These are phyloP conservation scores for Prorops nasuta DNA, from an alignment of 1,140 invertebrate genomes.

Conservation along the genomic window DNA sequence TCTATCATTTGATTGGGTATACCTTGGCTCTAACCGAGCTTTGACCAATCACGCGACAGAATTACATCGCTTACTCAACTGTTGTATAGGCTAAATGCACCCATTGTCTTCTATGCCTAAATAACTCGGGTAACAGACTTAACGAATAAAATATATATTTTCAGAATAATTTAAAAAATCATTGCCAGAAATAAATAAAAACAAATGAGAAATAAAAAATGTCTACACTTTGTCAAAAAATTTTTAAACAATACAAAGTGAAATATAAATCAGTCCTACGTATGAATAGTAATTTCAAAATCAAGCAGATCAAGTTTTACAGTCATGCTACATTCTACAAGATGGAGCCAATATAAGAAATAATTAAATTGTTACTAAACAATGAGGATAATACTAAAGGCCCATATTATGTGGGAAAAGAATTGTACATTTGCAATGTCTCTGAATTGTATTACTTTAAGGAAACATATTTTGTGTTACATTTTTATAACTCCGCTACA, in stretches of 20 bases:
- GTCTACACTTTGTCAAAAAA: conserved; percentile 39
- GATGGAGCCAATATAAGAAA: conserved; percentile 7
- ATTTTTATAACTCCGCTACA: conserved; percentile 54
- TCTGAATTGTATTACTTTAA: conserved; percentile 54
- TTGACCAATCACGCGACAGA: no score
- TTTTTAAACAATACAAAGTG: conserved; percentile 19
- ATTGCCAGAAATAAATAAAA: conserved; percentile 48
- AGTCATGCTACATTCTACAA: background rate
- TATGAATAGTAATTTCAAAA: background rate
- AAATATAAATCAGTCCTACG: conserved; percentile 7
- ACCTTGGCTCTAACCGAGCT: no score
- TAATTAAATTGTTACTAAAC: conserved; percentile 38
- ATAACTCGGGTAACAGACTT: no score
- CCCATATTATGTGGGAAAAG: conserved; percentile 30
- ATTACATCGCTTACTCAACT: no score
- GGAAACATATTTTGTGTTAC: conserved; percentile 55
- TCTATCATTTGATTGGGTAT: no score
- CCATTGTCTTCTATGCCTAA: no score
- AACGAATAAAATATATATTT: conserved; percentile 14
- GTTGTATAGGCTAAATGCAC: no score
- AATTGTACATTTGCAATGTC: conserved; percentile 52
- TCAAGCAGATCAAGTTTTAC: background rate
- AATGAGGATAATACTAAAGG: conserved; percentile 21
- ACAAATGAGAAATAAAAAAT: no score
- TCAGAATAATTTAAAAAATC: conserved; percentile 38